Base-by-base conservation (phyloP, 2,797 vertebrate species). In the Cercopithecus hamlyni region DNA sequence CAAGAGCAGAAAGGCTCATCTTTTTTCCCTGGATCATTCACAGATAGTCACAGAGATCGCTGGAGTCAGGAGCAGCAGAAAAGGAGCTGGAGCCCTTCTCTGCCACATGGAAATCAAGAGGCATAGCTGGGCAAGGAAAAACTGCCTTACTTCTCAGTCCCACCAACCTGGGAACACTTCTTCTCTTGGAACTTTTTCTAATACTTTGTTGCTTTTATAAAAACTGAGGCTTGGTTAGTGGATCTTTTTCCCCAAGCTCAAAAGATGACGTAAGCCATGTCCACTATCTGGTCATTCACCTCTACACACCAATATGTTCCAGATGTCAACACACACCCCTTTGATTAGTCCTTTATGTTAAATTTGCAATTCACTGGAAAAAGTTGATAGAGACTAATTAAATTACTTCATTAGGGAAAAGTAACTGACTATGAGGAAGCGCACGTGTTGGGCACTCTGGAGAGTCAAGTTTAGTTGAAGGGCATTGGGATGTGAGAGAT, bases 91-190 rank as follows among this genome's bases (percentile, higher is more conserved):
- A 55, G 52, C 26, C 33, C 11, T 57, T 7, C 19, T 77, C 4
- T 30, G 33, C 57, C 14, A 14, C 77, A 13, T 52, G 57, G 72
- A 58, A 7, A 64, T 6, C 7, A 52, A 4, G 39, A 80, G 72
- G 36, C 12, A 43, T 0, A 0, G 17, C 11, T 8, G 2, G 13
- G 7, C 1, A 15, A 45, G 26, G 10, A 72, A 88, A 67, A 75
- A 2, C 43, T 90, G 7, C 4, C 36, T 85, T 52, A 10, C 4
- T 50, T 72, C 43, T 83, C 41, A 12, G 10, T 57, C 14, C 11
- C 48, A 26, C 15, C 24, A 82, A 22, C 12, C 26, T 39, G 7
- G 27, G 15, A 76, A 6, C 4, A 55, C 52, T 55, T 55, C 33
- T 92, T 72, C 39, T 88, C 39, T 45, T 8, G 13, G 39, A 95